Evolutionary conservation across 2,888 invertebrate genomes (phyloP), one percentile per base, ranked within the genome.

Genomic region (Drosophila incognita): DNA sequence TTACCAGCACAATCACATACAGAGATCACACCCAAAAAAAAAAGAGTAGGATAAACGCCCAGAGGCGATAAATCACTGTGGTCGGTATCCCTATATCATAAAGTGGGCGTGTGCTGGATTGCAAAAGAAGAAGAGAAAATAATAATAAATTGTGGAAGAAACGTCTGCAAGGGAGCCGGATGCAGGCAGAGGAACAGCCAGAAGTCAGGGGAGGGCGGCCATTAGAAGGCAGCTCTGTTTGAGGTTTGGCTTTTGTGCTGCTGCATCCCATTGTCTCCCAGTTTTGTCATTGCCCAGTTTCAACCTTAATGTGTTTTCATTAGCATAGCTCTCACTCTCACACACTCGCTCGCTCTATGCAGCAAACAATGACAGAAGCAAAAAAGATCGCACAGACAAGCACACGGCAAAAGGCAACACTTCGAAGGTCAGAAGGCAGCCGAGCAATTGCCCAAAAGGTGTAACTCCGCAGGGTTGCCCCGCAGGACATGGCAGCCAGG

Each of bases 211-310:
- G 35, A 52, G 69, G 57, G 58, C 56, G 42, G 36, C 68, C 58
- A 76, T 76, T 73, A 69, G 74, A 51, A 61, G 70, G 60, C 70
- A 78, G 59, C 68, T 21, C 79, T 74, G 74, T 81, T 77, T 84
- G 85, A 84, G 87, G 83, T 84, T 84, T 84, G 85, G 62, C 85
- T 81, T 84, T 87, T 87, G 82, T 86, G 65, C 57, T 46, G 51
- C 54, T 46, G 51, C 59, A 65, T 52, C 48, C 49, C 65, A 78
- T 81, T 80, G 77, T 80, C 64, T 71, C 31, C 48, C 64, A 54
- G 56, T 48, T 54, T 38, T 33, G 13, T 51, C 24, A 38, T 62
- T 65, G 59, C 63, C 48, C 53, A 60, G 58, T 58, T 51, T 2
- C 49, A 63, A 27, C 78, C 66, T 75, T 75, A 81, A 81, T 74